These are phyloP conservation scores for Clamator glandarius DNA, from an alignment of 2,797 vertebrate genomes.

Conservation along the genomic window DNA sequence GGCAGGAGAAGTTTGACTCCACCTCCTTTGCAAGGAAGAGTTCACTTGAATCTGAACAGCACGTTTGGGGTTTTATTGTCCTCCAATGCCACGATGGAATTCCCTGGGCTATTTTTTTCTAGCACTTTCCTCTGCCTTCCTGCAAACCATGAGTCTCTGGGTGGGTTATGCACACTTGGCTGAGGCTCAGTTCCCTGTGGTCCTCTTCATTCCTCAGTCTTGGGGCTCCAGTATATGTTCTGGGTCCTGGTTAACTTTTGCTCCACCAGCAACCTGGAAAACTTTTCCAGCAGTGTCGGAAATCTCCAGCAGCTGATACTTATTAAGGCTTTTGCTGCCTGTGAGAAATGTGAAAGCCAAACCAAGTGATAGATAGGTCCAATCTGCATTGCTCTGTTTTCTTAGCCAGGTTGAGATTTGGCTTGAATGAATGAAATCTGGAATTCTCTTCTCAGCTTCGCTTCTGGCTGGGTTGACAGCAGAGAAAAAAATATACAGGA, in stretches of 20 bases:
- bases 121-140: background rate
- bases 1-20: background rate
- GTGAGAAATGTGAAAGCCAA: background rate
- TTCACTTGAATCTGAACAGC: background rate
- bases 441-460: background rate
- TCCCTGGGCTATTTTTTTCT: background rate
- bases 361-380: background rate
- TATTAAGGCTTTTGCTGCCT: constrained; percentile 16
- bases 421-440: background rate
- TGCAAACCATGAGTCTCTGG: background rate
- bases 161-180: constrained; percentile 31
- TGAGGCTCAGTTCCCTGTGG: background rate
- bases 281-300: background rate
- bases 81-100: background rate
- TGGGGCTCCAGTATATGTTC: background rate
- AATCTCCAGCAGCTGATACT: background rate
- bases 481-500: background rate
- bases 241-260: constrained; percentile 11
- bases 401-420: constrained; percentile 7
- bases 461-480: background rate
- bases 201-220: background rate
- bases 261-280: background rate
- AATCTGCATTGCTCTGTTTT: background rate
- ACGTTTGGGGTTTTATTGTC: background rate
- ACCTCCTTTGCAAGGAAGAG: background rate